Conservation (phyloP, 2,113 vertebrate species). For the Rhinolophus sinicus region DNA sequence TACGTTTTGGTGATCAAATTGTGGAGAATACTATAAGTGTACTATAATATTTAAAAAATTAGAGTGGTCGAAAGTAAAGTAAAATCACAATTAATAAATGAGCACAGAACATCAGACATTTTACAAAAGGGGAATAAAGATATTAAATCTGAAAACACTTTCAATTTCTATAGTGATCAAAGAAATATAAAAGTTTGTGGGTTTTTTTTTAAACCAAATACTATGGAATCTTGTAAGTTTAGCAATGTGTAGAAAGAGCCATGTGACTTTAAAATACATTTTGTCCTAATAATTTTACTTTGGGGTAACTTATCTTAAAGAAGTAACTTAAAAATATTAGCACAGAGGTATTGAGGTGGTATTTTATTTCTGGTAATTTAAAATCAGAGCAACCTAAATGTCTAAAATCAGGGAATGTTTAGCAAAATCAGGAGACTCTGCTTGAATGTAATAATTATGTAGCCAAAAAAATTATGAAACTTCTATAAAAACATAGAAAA, state of each 20-base stretch:
- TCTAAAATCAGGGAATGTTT: not conserved
- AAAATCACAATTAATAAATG: not conserved
- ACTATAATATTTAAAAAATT: not conserved
- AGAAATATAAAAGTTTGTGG: not conserved
- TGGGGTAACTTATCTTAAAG: not conserved
- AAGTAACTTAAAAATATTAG: not conserved
- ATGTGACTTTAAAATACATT: constrained; percentile 7
- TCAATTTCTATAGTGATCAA: not conserved
- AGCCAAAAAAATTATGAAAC: not conserved
- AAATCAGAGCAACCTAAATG: constrained; percentile 11
- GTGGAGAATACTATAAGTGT: not conserved
- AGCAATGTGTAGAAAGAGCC: not conserved
- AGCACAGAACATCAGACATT: not conserved
- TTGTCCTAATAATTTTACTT: not conserved
- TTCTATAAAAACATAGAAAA: constrained; percentile 4
- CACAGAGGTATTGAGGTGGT: constrained; percentile 3
- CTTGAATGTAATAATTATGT: not conserved
- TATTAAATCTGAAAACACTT: constrained; percentile 32
- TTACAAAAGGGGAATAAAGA: not conserved
- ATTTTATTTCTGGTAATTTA: not conserved
- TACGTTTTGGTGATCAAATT: not conserved
- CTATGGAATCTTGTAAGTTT: not conserved
- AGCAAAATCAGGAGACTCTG: not conserved
- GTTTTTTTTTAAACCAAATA: not conserved
- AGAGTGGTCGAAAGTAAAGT: not conserved